Evolutionary conservation across 1,140 invertebrate species (phyloP).

Genomic region (Drosophila santomea): DNA sequence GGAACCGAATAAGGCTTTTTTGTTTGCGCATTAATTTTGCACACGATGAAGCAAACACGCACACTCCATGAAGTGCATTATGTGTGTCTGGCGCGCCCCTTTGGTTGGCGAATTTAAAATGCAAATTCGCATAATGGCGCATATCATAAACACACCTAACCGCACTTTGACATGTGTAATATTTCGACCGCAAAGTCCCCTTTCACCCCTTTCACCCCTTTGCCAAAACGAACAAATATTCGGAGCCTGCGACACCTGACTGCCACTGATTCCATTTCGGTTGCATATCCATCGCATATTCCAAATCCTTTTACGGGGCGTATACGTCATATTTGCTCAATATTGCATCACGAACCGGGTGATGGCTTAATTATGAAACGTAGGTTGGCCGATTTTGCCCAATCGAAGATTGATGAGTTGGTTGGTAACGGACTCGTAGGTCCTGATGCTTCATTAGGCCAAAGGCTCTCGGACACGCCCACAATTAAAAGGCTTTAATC

Average conservation of each 20-base stretch:
- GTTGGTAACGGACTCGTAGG: too few species aligned
- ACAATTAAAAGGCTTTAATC: conserved; percentile 28
- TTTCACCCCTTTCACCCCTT: too few species aligned
- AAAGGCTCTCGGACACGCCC: not conserved
- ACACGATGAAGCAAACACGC: conserved; percentile 2
- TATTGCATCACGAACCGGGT: conserved; percentile 16
- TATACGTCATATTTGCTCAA: conserved; percentile 8
- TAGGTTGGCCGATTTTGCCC: not conserved
- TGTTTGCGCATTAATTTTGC: conserved; percentile 12
- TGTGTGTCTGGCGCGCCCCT: not conserved
- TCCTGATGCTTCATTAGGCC: not conserved
- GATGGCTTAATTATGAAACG: conserved; percentile 34
- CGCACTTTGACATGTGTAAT: conserved; percentile 64
- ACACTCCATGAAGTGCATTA: conserved; percentile 4
- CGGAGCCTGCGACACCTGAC: not conserved
- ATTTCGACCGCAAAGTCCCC: conserved; percentile 14
- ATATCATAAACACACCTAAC: conserved; percentile 63
- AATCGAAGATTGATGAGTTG: conserved; percentile 30
- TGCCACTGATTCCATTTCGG: conserved; percentile 2
- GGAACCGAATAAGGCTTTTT: not conserved
- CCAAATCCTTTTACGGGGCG: conserved; percentile 7
- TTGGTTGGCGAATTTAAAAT: conserved; percentile 15
- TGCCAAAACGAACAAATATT: conserved; percentile 10
- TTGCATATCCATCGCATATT: conserved; percentile 4
- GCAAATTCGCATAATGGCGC: conserved; percentile 25